Base-by-base conservation (phyloP, 1,140 invertebrate species). In the Mycetomoellerius zeteki region DNA sequence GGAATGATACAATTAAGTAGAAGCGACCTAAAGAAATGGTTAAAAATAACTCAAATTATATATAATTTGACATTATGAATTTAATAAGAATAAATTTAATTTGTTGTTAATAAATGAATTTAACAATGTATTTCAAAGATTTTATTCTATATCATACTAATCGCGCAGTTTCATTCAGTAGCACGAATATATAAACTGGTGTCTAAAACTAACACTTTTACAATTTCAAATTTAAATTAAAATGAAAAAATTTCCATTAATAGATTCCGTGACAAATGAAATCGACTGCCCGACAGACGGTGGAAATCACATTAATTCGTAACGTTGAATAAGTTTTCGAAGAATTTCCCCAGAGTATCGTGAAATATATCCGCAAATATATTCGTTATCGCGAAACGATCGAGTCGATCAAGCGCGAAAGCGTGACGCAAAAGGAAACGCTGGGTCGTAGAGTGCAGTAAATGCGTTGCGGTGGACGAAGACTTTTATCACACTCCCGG, bases 341-440 rank as follows among this genome's bases (percentile, higher is more conserved):
- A 24, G 19, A 73, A 33, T 12, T 72, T 27, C 43, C 14, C 24
- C 62, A 19, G 21, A 50, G 47, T 50, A 50, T 24, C 14, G 3
- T 33, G 27, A 37, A 30, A 56, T 56, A 56, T n/a, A 58, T 50
- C 80, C 52, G 33, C 54, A 21, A 27, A 62, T 58, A 62, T 43
- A 67, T 67, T 73, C 54, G 19, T 73, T 73, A 84, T 75, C 71
- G 37, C 24, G 14, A 14, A 60, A 30, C 69, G 54, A 60, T 84
- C 69, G 52, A 60, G 54, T 60, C 54, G 54, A 84, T 84, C 80
- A 60, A 30, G 54, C 52, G 54, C 69, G 24, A 60, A 56, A 75
- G 75, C 37, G 69, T 84, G 80, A 84, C 54, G 69, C 24, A 84
- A 84, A 82, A 72, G 65, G 80, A 82, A 73, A 73, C 37, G 80